A percentile compares a stretch with the other conserved stretches of the same genome.
Conservation (phyloP, 2,888 invertebrate species). For the Amblyteles armatorius region DNA sequence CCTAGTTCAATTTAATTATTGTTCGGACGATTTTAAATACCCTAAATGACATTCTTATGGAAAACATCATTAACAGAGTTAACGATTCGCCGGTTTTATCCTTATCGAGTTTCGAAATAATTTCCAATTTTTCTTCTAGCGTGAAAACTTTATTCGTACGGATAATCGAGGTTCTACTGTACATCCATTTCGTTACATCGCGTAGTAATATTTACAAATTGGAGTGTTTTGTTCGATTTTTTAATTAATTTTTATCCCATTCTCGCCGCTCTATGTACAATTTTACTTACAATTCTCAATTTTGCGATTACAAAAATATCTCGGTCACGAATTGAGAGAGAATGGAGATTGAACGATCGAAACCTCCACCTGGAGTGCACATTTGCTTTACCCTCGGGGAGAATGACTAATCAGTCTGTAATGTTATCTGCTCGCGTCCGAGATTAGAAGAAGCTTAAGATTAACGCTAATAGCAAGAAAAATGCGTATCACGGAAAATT, state of each 20-base stretch:
- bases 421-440: not conserved
- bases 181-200: too few relatives aligned
- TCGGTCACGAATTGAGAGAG: not conserved
- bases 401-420: slow-evolving; percentile 3
- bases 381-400: not conserved
- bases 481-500: slow-evolving; percentile 35
- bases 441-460: not conserved
- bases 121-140: not conserved
- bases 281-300: not conserved
- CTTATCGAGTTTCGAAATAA: too few relatives aligned
- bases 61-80: too few relatives aligned
- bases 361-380: not conserved
- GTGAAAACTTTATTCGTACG: too few relatives aligned
- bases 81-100: too few relatives aligned
- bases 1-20: too few relatives aligned
- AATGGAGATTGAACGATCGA: not conserved
- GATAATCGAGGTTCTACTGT: too few relatives aligned
- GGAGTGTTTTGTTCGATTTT: not conserved
- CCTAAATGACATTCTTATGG: too few relatives aligned
- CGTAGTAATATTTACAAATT: not conserved
- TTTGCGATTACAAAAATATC: not conserved
- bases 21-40: too few relatives aligned
- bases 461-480: slow-evolving; percentile 26
- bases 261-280: slow-evolving; percentile 31
- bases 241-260: slow-evolving; percentile 3